phyloP scores from a whole-genome alignment of 2,113 vertebrate species.

The Phalacrocorax carbo region DNA sequence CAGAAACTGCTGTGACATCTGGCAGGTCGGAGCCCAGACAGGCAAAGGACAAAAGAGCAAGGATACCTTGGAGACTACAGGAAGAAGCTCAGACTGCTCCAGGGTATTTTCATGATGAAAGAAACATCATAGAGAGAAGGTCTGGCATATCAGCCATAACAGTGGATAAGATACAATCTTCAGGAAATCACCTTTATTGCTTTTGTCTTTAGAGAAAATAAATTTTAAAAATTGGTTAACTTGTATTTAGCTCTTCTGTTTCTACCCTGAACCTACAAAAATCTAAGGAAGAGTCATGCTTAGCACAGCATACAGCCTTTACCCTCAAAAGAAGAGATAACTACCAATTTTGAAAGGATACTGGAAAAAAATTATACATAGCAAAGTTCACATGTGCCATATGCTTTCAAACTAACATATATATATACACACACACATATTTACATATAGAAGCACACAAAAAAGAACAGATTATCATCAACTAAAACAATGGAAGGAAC shows the following conservation, averaged over 20 bases:
- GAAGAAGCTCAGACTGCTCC: background rate
- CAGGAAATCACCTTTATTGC: background rate
- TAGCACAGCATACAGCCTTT: background rate
- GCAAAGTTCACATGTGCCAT: background rate
- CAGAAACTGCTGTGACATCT: background rate
- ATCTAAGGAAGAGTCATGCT: background rate
- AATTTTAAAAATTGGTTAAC: background rate
- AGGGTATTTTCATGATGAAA: background rate
- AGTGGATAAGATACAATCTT: background rate
- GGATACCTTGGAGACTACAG: background rate
- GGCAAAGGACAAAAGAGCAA: background rate
- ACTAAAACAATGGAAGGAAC: background rate
- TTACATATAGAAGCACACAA: rapidly evolving
- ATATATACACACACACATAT: background rate
- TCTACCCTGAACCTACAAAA: background rate
- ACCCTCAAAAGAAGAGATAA: background rate
- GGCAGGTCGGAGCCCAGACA: background rate
- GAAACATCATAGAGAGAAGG: background rate
- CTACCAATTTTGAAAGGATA: background rate
- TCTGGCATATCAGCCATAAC: background rate
- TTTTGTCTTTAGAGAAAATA: background rate
- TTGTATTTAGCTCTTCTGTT: background rate
- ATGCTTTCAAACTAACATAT: background rate
- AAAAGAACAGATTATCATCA: background rate
- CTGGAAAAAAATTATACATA: background rate